Conservation (phyloP, 2,888 invertebrate genomes). For the Eueremaeus valkanovi region DNA sequence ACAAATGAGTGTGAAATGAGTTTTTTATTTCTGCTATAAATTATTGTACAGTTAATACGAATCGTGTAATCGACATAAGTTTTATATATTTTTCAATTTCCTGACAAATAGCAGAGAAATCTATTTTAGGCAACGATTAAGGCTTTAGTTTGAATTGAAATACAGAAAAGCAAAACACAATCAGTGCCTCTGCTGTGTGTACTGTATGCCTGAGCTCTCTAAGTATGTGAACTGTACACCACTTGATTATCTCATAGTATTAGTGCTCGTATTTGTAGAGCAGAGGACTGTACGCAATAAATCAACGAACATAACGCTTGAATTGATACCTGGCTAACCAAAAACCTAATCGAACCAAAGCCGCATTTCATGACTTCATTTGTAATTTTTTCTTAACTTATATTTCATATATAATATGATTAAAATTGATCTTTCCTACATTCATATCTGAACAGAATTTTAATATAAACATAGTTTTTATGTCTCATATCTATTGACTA, state of each 20-base stretch:
- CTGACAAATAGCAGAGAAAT: neutral
- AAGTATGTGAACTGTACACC: neutral
- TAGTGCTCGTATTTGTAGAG: neutral
- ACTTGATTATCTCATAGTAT: neutral
- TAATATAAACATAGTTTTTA: neutral
- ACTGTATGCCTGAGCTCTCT: neutral
- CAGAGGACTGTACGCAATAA: neutral
- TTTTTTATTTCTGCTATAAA: too few species aligned
- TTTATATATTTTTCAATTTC: conserved; percentile 10
- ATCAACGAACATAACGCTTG: neutral
- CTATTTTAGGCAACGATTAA: neutral
- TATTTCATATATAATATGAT: neutral
- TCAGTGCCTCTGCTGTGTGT: neutral
- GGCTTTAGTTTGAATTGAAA: neutral
- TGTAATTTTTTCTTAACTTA: neutral
- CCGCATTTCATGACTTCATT: neutral
- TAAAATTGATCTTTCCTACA: too few species aligned
- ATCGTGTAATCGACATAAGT: too few species aligned
- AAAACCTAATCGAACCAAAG: neutral
- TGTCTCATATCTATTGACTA: neutral
- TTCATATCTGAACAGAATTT: too few species aligned
- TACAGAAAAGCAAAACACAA: neutral
- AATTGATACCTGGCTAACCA: conserved; percentile 22
- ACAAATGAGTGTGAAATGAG: too few species aligned
- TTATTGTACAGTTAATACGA: too few species aligned